These are phyloP conservation scores for Sinocyclocheilus grahami DNA, from an alignment of 2,113 vertebrate genomes.

Conservation along the genomic window DNA sequence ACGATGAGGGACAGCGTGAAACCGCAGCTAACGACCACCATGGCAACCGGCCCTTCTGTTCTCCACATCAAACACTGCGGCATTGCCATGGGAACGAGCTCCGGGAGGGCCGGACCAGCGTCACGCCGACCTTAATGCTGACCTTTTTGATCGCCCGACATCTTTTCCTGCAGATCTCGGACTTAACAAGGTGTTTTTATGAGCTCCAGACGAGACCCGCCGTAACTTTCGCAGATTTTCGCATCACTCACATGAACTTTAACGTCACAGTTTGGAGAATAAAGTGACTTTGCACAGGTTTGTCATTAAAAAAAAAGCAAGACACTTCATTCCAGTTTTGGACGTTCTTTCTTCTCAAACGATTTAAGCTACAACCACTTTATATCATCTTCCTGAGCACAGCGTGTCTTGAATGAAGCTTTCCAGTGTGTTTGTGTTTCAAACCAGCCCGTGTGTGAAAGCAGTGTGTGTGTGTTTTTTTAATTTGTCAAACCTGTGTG, in stretches of 20 bases:
- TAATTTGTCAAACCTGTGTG: slow-evolving; percentile 31
- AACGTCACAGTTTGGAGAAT: background rate
- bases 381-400: slow-evolving; percentile 28
- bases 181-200: slow-evolving; percentile 59
- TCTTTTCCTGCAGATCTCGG: slow-evolving; percentile 51
- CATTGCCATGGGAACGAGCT: slow-evolving; percentile 74
- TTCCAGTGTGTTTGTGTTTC: background rate
- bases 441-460: background rate
- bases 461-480: slow-evolving; percentile 2
- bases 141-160: slow-evolving; percentile 58
- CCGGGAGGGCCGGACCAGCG: slow-evolving; percentile 67
- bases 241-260: background rate
- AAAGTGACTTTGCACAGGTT: background rate
- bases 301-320: slow-evolving; percentile 3
- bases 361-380: slow-evolving; percentile 5
- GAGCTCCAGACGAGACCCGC: slow-evolving; percentile 33
- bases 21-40: slow-evolving; percentile 47
- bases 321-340: background rate
- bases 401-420: slow-evolving; percentile 20
- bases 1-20: slow-evolving; percentile 42
- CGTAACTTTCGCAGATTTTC: background rate
- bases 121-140: slow-evolving; percentile 63
- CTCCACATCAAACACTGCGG: slow-evolving; percentile 38
- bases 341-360: background rate
- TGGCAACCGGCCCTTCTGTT: slow-evolving; percentile 56